A percentile compares a stretch with the other conserved stretches of the same genome.
Conservation (phyloP, 2,113 vertebrate genomes). For the Seriola quinqueradiata region DNA sequence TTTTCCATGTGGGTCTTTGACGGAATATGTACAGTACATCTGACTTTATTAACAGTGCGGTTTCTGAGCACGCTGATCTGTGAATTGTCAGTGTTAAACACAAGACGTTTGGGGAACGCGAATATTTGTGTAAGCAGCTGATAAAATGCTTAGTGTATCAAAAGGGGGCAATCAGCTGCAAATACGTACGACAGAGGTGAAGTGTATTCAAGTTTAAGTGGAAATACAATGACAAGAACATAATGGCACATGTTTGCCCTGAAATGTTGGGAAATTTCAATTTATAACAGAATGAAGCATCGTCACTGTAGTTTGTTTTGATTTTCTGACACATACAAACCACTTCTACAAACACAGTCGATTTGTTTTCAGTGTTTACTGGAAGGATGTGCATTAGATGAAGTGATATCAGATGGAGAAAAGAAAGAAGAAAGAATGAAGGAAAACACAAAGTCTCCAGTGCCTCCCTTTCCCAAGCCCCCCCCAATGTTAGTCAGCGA, state of each 20-base stretch:
- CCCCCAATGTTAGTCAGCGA: constrained; percentile 35
- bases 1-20: constrained; percentile 54
- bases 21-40: constrained; percentile 31
- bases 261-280: constrained; percentile 8
- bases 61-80: constrained; percentile 47
- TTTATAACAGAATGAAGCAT: constrained; percentile 3
- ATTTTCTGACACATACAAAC: constrained; percentile 17
- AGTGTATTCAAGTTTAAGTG: background rate
- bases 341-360: constrained; percentile 29
- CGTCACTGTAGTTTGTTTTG: background rate
- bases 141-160: constrained; percentile 41
- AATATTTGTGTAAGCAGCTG: constrained; percentile 40
- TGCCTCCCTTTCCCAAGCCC: constrained; percentile 18
- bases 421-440: constrained; percentile 29
- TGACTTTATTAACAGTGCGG: constrained; percentile 52
- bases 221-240: constrained; percentile 1
- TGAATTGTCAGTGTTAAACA: constrained; percentile 24
- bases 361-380: constrained; percentile 48
- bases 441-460: constrained; percentile 38
- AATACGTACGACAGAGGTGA: constrained; percentile 16
- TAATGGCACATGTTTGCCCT: background rate
- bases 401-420: constrained; percentile 56
- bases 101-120: constrained; percentile 19
- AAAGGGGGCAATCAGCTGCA: background rate
- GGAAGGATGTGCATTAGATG: constrained; percentile 42